phyloP scores from a whole-genome alignment of 23 tunicate genomes.

The Halocynthia roretzi region DNA sequence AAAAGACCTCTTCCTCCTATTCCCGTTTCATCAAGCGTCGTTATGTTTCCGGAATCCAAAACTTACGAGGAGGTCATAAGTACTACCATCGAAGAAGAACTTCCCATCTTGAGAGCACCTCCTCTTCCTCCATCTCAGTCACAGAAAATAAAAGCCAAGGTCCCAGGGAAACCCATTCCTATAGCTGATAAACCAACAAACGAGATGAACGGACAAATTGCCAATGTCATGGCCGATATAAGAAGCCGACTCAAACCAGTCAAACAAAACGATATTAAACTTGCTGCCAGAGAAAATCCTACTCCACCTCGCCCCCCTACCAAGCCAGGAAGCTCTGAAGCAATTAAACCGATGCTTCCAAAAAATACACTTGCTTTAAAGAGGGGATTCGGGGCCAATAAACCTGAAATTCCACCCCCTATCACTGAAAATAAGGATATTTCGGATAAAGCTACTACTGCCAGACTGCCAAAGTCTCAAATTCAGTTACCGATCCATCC shows the following conservation, averaged over 20 bases:
- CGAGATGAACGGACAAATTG: not conserved
- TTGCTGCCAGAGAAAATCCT: not conserved
- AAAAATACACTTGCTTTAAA: not conserved
- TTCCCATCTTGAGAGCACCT: not conserved
- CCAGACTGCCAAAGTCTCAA: not conserved
- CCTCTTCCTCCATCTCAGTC: not conserved
- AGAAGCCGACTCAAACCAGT: slow-evolving; percentile 4
- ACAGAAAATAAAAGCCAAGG: not conserved
- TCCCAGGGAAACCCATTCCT: not conserved
- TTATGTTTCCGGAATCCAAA: not conserved
- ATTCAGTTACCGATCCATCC: not conserved
- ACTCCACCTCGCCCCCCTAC: slow-evolving; percentile 15
- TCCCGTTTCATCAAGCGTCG: not conserved
- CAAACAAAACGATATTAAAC: not conserved
- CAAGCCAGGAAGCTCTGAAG: not conserved
- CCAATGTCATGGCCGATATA: not conserved
- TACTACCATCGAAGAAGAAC: not conserved
- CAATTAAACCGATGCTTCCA: not conserved
- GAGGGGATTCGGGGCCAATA: not conserved
- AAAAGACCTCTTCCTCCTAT: slow-evolving; percentile 24
- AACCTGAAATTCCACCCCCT: not conserved
- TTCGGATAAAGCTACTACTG: not conserved
- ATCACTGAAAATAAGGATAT: not conserved
- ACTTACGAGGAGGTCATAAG: slow-evolving; percentile 12
- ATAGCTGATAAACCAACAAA: not conserved